Base-by-base conservation (phyloP, 2,797 vertebrate species). In the Syngnathus acus region DNA sequence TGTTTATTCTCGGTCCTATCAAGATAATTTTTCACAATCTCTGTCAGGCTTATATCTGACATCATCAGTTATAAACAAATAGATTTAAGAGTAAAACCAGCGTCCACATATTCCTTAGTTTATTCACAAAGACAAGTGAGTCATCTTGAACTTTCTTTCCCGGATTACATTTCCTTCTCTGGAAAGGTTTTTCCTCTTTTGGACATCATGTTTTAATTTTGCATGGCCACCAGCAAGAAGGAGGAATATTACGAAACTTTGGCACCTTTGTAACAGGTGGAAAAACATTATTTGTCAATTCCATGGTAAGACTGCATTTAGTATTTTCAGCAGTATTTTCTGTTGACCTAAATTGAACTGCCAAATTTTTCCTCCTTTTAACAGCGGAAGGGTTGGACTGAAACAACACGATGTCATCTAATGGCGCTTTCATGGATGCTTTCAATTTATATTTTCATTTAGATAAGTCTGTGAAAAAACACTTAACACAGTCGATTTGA, bases 81-180 rank as follows among this genome's bases (percentile, higher is more conserved):
- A 16, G 55, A 16, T 58, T 8, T 17, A 47, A 17, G 11, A 45
- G 21, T 32, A 26, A 47, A 6, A 19, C n/a, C 59, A n/a, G 9
- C 39, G n/a, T 61, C 38, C n/a, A 61, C 38, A 17, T 62, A 43
- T 62, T n/a, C 5, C 9, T 14, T 11, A 19, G 40, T 45, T 42
- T 11, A 61, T 39, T 40, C 10, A 9, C 21, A 16, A 3, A 45
- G n/a, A 3, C 39, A 26, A 55, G 6, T 58, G 16, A 37, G 13
- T 58, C 55, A 58, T 38, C 55, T 17, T 61, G 39, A 62, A 62
- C 60, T 43, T 62, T 62, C 42, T 47, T 62, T 45, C 40, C 42
- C 60, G 6, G 6, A 13, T 45, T 26, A 9, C 42, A 62, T 6
- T 21, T 45, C 55, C 23, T 57, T 32, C 26, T 57, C 11, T 37